Evolutionary conservation across 2,888 invertebrate genomes (phyloP), one percentile per base, ranked within the genome.

Genomic region (Lissocephala sabroskyi): DNA sequence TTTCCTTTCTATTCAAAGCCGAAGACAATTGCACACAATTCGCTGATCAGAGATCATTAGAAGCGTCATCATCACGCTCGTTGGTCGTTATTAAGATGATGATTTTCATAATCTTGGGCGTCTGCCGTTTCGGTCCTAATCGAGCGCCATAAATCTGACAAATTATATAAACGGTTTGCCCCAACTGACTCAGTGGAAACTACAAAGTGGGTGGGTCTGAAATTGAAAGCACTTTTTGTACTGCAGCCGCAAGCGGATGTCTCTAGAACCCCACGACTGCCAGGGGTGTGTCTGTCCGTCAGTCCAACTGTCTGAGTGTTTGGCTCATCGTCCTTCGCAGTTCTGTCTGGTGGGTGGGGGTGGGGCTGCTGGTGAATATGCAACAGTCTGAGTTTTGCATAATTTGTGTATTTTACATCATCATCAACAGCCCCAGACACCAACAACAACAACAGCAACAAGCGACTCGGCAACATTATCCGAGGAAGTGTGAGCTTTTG

Each of bases 81-180:
- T 7, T 3, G 23, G 23, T 23, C 23, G 7, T 23, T 23, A 23
- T n/a, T n/a, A n/a, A n/a, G n/a, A n/a, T n/a, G n/a, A n/a, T n/a
- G n/a, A n/a, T n/a, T n/a, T n/a, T n/a, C n/a, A n/a, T n/a, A n/a
- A n/a, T n/a, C n/a, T n/a, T n/a, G n/a, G n/a, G n/a, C n/a, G n/a
- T n/a, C n/a, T n/a, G n/a, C n/a, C 23, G 23, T 3, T 23, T 7
- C 7, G 23, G 23, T 23, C 47, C 55, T 53, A 68, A 68, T 68
- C 74, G 23, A 59, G 36, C 49, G 47, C 48, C 64, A 66, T 74
- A 74, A 64, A 68, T 68, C 68, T 62, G 68, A 74, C 70, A 68
- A 68, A 68, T 68, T 68, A 70, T 66, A 74, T 70, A 70, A 68
- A 63, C 66, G 53, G 33, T 46, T 19, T 33, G n/a, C n/a, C 23